A percentile compares a stretch with the other conserved stretches of the same genome.
phyloP scores from a whole-genome alignment of 2,888 invertebrate species.

The Acronicta alni region DNA sequence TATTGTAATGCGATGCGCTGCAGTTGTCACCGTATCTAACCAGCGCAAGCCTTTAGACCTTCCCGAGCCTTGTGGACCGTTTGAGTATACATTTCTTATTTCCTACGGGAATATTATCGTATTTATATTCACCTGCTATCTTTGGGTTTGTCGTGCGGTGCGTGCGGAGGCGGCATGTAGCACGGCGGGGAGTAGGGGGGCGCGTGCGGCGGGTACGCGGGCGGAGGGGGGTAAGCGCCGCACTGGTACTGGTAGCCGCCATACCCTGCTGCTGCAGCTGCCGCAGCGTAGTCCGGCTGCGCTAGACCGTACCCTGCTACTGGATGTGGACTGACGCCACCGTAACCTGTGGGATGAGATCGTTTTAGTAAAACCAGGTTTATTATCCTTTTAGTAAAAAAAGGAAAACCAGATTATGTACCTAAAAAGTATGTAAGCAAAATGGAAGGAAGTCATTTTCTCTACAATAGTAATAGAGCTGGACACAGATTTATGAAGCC shows the following conservation, averaged over 20 bases:
- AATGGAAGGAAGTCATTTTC: no score
- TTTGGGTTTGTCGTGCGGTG: conserved; percentile 94
- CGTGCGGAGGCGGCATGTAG: conserved; percentile 96
- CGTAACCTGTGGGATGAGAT: conserved; percentile 90
- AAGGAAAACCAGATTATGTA: no score
- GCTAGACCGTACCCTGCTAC: conserved; percentile 93
- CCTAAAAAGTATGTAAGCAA: no score
- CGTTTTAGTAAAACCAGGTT: no score
- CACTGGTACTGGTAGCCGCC: conserved; percentile 89
- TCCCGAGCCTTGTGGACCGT: neutral
- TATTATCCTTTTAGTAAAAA: no score
- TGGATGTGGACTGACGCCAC: conserved; percentile 95
- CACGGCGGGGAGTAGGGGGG: conserved; percentile 95
- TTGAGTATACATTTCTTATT: neutral
- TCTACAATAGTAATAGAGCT: no score
- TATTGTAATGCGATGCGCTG: no score
- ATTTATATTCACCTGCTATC: conserved; percentile 91
- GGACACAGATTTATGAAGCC: no score
- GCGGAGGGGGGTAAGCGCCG: conserved; percentile 90
- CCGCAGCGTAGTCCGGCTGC: conserved; percentile 94
- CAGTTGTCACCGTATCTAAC: neutral
- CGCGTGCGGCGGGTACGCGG: conserved; percentile 91
- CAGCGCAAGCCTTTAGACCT: neutral
- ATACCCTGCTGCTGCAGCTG: conserved; percentile 91
- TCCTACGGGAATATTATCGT: conserved; percentile 10